Evolutionary conservation across 2,888 invertebrate genomes (phyloP).

Genomic region (Drosophila borealis): DNA sequence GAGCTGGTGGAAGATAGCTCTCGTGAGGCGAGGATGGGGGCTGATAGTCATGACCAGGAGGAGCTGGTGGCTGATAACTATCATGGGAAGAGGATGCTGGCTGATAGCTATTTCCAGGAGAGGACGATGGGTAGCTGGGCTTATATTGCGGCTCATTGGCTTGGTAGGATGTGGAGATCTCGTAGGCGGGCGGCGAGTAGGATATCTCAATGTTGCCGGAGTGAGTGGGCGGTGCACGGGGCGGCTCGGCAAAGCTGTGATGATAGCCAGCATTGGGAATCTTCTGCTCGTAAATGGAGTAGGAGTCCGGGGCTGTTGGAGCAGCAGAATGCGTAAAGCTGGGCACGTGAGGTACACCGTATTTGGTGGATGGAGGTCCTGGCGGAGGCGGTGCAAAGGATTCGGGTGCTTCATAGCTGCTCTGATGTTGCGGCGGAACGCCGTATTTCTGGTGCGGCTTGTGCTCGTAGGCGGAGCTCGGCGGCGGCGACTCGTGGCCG

Average conservation of each 20-base stretch:
- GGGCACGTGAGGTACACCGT: slow-evolving; percentile 23
- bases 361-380: slow-evolving; percentile 18
- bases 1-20: slow-evolving; percentile 5
- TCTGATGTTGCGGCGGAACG: slow-evolving; percentile 55
- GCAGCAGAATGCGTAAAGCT: slow-evolving; percentile 10
- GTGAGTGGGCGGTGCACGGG: slow-evolving; percentile 39
- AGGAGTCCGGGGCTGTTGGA: slow-evolving; percentile 53
- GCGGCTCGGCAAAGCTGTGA: slow-evolving; percentile 80
- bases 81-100: slow-evolving; percentile 3
- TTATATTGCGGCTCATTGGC: slow-evolving; percentile 41
- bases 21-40: slow-evolving; percentile 9
- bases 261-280: slow-evolving; percentile 74
- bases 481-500: slow-evolving; percentile 31
- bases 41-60: slow-evolving; percentile 7
- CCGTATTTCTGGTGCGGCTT: slow-evolving; percentile 71
- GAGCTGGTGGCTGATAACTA: slow-evolving; percentile 11
- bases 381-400: slow-evolving; percentile 38
- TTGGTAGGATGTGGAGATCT: slow-evolving; percentile 71
- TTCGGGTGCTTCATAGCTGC: slow-evolving; percentile 46
- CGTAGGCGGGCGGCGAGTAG: slow-evolving; percentile 80
- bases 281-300: slow-evolving; percentile 73
- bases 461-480: slow-evolving; percentile 48
- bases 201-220: slow-evolving; percentile 72
- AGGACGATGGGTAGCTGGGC: slow-evolving; percentile 52
- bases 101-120: slow-evolving; percentile 17